phyloP scores from a whole-genome alignment of 1,140 invertebrate genomes.

The Acromyrmex heyeri region DNA sequence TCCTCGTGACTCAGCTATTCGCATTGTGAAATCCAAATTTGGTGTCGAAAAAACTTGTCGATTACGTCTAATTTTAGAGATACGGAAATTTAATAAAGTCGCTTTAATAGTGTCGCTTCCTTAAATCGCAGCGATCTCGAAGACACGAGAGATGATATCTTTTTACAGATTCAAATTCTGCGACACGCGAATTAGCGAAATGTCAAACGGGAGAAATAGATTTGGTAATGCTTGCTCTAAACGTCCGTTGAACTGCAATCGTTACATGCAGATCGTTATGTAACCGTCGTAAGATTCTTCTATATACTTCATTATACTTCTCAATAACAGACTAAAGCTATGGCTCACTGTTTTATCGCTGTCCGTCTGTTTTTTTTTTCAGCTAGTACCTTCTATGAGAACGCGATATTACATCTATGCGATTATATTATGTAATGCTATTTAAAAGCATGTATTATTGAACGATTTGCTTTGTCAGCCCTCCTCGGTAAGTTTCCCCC shows the following conservation, averaged over 20 bases:
- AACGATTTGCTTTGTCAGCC: slow-evolving; percentile 31
- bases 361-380: background rate
- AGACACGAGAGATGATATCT: background rate
- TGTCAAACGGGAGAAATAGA: background rate
- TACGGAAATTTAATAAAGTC: background rate
- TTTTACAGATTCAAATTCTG: slow-evolving; percentile 1
- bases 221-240: background rate
- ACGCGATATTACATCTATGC: slow-evolving; percentile 45
- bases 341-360: slow-evolving; percentile 47
- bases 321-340: slow-evolving; percentile 65
- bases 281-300: slow-evolving; percentile 59
- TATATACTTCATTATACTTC: slow-evolving; percentile 68
- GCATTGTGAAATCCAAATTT: background rate
- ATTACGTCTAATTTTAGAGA: background rate
- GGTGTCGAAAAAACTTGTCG: background rate
- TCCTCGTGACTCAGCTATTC: background rate
- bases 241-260: background rate
- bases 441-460: slow-evolving; percentile 58
- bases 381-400: slow-evolving; percentile 46
- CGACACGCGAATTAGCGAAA: background rate
- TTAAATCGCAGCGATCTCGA: background rate
- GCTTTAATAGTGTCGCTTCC: background rate
- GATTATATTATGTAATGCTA: slow-evolving; percentile 36
- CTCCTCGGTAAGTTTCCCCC: background rate
- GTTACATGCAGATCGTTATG: slow-evolving; percentile 6